Evolutionary conservation across 1,140 invertebrate species (phyloP).

Genomic region (Lepidotrigona ventralis): DNA sequence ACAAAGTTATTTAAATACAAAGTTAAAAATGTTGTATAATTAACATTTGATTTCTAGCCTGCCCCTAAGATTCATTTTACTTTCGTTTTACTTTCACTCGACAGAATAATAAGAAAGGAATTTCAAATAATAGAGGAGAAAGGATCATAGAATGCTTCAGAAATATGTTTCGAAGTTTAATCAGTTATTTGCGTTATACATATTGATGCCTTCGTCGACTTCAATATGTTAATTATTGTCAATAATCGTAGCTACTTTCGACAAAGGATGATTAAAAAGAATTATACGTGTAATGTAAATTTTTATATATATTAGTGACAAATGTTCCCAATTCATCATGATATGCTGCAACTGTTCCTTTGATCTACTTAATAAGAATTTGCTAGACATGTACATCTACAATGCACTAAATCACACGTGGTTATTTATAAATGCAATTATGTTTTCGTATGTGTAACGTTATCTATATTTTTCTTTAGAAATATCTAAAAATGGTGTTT

Average conservation of each 20-base stretch:
- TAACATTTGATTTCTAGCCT: not conserved
- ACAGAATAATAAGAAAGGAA: not conserved
- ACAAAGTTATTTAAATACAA: conserved; percentile 41
- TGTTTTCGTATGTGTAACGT: conserved; percentile 68
- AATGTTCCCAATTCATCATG: conserved; percentile 68
- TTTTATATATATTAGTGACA: conserved; percentile 71
- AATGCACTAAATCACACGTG: conserved; percentile 72
- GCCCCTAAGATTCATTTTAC: not conserved
- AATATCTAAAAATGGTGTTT: conserved; percentile 71
- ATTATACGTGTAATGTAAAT: conserved; percentile 64
- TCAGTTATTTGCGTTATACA: conserved; percentile 50
- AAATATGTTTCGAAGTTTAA: conserved; percentile 44
- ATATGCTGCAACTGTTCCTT: conserved; percentile 69
- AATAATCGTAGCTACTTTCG: conserved; percentile 51
- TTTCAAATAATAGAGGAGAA: conserved; percentile 24
- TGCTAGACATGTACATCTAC: conserved; percentile 68
- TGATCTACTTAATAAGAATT: conserved; percentile 62
- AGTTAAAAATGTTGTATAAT: not conserved
- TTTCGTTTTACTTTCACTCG: not conserved
- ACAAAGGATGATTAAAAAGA: conserved; percentile 66
- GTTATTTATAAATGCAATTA: conserved; percentile 72
- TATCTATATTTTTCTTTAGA: conserved; percentile 72
- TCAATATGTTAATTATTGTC: conserved; percentile 64
- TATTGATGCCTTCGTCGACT: conserved; percentile 53
- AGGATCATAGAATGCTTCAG: conserved; percentile 20